Conservation (phyloP, 23 tunicate species). For the Halocynthia roretzi region DNA sequence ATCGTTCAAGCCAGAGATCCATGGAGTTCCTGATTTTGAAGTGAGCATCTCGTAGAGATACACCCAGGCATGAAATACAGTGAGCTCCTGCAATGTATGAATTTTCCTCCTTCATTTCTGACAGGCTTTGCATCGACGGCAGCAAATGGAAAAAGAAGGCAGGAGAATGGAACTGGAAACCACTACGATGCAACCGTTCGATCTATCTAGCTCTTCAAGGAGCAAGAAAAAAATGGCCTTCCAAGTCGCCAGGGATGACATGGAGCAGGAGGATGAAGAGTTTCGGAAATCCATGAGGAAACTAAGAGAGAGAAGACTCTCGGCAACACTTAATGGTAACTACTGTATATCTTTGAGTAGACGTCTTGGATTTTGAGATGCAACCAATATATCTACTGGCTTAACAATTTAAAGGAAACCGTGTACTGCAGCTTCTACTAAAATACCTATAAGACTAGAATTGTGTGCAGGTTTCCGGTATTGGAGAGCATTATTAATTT, state of each 20-base stretch:
- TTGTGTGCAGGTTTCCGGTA: no score
- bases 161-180: conserved; percentile 35
- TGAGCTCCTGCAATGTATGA: background rate
- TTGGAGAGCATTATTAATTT: no score
- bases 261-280: conserved; percentile 11
- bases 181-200: conserved; percentile 52
- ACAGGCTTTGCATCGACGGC: conserved; percentile 42
- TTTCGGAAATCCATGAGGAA: conserved; percentile 20
- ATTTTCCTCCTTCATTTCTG: background rate
- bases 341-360: no score
- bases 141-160: conserved; percentile 23
- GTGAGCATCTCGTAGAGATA: background rate
- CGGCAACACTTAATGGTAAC: no score
- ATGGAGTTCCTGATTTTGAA: conserved; percentile 64
- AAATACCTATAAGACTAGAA: no score
- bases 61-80: no score
- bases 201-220: conserved; percentile 14
- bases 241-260: background rate
- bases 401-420: no score
- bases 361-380: no score
- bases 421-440: no score
- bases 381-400: background rate
- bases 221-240: conserved; percentile 15
- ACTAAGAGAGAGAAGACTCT: conserved; percentile 19
- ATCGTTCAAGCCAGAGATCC: conserved; percentile 44